Conservation (phyloP, 2,797 vertebrate genomes). For the Hypotaenidia okinawae region DNA sequence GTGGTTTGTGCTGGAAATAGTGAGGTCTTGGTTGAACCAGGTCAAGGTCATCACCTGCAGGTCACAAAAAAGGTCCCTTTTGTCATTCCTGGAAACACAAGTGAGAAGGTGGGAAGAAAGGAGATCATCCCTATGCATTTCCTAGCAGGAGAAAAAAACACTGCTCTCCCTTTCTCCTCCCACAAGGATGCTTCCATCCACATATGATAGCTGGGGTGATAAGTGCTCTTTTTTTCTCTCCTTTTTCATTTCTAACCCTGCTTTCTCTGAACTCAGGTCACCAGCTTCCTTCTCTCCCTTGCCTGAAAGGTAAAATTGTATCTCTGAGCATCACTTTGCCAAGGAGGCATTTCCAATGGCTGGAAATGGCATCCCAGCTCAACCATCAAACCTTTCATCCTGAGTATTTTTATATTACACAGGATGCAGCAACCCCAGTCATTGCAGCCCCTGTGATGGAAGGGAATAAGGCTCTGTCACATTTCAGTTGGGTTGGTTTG, state of each 20-base stretch:
- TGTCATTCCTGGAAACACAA: neutral
- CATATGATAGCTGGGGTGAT: neutral
- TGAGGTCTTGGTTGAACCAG: neutral
- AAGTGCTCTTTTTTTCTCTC: neutral
- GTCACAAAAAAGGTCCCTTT: neutral
- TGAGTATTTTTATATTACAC: neutral
- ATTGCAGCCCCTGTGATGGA: neutral
- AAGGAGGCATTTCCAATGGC: neutral
- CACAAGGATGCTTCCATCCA: neutral
- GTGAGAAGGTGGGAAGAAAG: neutral
- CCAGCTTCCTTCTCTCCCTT: rapidly evolving
- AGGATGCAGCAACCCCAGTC: neutral
- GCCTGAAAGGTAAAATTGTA: neutral
- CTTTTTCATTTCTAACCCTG: neutral
- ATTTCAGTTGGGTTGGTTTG: neutral
- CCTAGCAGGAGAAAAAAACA: neutral
- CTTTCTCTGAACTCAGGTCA: neutral
- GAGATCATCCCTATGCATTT: neutral
- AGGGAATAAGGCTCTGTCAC: neutral
- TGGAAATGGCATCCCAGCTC: neutral
- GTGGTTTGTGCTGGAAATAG: neutral
- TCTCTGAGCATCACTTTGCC: neutral
- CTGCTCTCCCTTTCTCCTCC: neutral
- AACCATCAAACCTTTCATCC: neutral
- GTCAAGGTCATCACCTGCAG: neutral